A percentile compares a stretch with the other conserved stretches of the same genome.
Evolutionary conservation across 2,888 invertebrate species (phyloP).

Genomic region (Mimachlamys varia): DNA sequence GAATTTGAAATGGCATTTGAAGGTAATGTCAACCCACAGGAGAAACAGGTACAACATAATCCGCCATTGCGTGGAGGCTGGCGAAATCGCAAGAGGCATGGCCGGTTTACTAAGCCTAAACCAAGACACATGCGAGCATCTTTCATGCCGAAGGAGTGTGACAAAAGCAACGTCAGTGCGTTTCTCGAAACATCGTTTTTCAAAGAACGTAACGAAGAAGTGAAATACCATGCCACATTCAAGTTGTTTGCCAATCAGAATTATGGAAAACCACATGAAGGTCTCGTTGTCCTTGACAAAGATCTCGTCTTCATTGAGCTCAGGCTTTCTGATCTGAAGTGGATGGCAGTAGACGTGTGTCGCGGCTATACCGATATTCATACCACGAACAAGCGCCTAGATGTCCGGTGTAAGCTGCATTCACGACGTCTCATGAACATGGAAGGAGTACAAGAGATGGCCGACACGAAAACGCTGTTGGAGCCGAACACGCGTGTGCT

Average conservation of each 20-base stretch:
- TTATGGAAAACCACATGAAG: conserved; percentile 34
- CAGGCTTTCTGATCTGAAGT: conserved; percentile 36
- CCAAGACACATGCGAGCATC: conserved; percentile 36
- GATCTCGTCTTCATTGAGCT: conserved; percentile 37
- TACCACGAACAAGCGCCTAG: background rate
- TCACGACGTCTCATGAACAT: conserved; percentile 36
- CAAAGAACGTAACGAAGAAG: conserved; percentile 29
- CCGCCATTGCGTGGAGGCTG: background rate
- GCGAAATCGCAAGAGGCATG: background rate
- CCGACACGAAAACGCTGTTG: conserved; percentile 34
- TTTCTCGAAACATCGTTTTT: conserved; percentile 25
- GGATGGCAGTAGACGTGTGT: conserved; percentile 37
- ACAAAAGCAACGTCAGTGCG: conserved; percentile 1
- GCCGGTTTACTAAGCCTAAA: background rate
- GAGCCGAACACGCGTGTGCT: background rate
- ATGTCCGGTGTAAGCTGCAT: conserved; percentile 40
- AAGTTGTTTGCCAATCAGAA: background rate
- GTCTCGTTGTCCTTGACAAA: conserved; percentile 29
- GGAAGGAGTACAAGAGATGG: conserved; percentile 24
- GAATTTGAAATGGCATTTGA: conserved; percentile 28
- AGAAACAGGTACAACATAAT: conserved; percentile 18
- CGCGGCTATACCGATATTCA: background rate
- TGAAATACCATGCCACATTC: conserved; percentile 37
- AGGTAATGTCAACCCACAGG: background rate
- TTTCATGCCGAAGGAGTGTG: conserved; percentile 37